A percentile compares a stretch with the other conserved stretches of the same genome.
Conservation (phyloP, 2,888 invertebrate species). For the Sinopyrophorus schimmeli region DNA sequence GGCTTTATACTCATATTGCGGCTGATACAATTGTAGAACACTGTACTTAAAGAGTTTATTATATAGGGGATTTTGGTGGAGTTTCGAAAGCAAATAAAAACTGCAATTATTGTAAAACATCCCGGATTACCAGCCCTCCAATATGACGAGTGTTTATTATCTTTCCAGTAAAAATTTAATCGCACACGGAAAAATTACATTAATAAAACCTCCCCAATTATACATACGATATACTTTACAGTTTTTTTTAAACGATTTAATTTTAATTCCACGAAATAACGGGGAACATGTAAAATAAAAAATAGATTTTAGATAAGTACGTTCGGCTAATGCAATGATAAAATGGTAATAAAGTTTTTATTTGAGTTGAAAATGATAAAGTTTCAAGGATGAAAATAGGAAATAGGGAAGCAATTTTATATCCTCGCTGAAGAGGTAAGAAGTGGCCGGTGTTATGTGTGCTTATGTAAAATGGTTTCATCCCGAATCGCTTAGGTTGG, state of each 20-base stretch:
- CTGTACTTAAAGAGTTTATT: constrained; percentile 29
- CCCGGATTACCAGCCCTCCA: constrained; percentile 7
- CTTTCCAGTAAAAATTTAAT: too few species aligned
- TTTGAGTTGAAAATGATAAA: too few species aligned
- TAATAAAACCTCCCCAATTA: too few species aligned
- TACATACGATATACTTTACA: too few species aligned
- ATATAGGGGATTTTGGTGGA: constrained; percentile 8
- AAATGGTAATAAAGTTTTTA: too few species aligned
- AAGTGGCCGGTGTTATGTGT: constrained; percentile 44
- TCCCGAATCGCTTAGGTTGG: constrained; percentile 43
- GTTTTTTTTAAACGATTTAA: too few species aligned
- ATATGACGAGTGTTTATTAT: too few species aligned
- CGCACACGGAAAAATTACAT: too few species aligned
- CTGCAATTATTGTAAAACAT: constrained; percentile 23
- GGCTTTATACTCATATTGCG: constrained; percentile 41
- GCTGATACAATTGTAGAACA: constrained; percentile 44
- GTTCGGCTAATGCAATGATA: too few species aligned
- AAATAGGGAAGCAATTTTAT: constrained; percentile 31
- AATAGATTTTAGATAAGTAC: too few species aligned
- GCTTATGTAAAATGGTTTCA: constrained; percentile 48
- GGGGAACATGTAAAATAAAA: too few species aligned
- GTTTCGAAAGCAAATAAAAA: constrained; percentile 15
- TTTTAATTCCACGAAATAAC: too few species aligned
- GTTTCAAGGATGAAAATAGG: constrained; percentile 7
- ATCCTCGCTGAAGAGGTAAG: constrained; percentile 37